Evolutionary conservation across 92 coral and sea anemone species (phyloP).

Genomic region (Isaurus tuberculatus): DNA sequence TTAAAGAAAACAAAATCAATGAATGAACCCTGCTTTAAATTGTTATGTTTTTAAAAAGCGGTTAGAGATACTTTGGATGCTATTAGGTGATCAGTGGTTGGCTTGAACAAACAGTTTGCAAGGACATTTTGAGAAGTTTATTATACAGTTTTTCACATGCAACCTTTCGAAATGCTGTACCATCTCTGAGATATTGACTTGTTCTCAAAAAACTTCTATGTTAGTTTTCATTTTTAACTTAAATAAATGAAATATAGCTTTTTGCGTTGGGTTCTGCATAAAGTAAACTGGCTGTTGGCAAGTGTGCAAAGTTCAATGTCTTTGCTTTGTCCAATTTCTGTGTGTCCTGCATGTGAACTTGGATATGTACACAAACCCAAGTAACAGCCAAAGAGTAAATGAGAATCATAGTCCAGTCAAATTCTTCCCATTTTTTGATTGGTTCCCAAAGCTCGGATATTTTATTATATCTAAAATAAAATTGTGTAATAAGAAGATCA

Average conservation of each 20-base stretch:
- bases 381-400: constrained; percentile 23
- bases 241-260: too few species aligned
- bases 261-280: too few species aligned
- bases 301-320: constrained; percentile 27
- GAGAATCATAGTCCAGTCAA: constrained; percentile 49
- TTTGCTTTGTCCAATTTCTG: constrained; percentile 43
- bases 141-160: too few species aligned
- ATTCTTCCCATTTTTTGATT: constrained; percentile 9
- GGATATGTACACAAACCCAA: constrained; percentile 42
- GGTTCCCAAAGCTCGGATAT: constrained; percentile 45
- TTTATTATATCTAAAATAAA: background rate
- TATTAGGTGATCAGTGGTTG: too few species aligned
- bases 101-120: too few species aligned
- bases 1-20: too few species aligned
- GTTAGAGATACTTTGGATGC: too few species aligned
- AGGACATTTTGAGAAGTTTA: too few species aligned
- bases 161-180: background rate
- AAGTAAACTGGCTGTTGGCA: constrained; percentile 32
- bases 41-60: too few species aligned
- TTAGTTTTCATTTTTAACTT: background rate
- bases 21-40: too few species aligned
- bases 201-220: background rate
- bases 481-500: too few species aligned
- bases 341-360: constrained; percentile 47
- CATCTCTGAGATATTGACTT: background rate